Evolutionary conservation across 2,888 invertebrate genomes (phyloP), one percentile per base, ranked within the genome.

Genomic region (Polydesmus complanatus): DNA sequence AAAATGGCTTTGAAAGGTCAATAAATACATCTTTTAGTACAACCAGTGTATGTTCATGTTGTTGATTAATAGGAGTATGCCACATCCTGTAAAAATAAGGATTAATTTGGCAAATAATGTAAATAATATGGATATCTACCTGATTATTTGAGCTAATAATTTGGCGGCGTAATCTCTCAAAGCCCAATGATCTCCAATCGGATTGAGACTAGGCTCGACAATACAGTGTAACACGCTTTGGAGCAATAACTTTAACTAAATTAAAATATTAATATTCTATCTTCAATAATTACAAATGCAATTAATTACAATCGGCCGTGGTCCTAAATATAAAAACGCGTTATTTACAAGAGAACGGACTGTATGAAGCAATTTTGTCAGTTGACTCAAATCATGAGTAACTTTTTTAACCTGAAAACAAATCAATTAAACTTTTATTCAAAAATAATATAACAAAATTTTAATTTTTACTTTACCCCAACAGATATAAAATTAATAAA

Each of bases 401-500:
- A 72, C 67, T 55, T 69, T 70, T 64, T 70, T 71, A 21, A 72
- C 71, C 72, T 73, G 63, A n/a, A n/a, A 65, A 63, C 21, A 49
- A 59, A 56, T 27, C 27, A 59, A n/a, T n/a, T n/a, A n/a, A n/a
- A n/a, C n/a, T n/a, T n/a, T n/a, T n/a, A 14, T 52, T 14, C n/a
- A 54, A 11, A 56, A 18, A 26, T 47, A 27, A n/a, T n/a, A n/a
- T n/a, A n/a, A n/a, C n/a, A n/a, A n/a, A n/a, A n/a, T n/a, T n/a
- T n/a, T n/a, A n/a, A n/a, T n/a, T n/a, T n/a, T n/a, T n/a, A n/a
- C n/a, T n/a, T 69, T 66, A 74, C 73, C 65, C 73, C 73, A 69
- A 70, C 71, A 21, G 69, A 67, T 8, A 73, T 68, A 68, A 73
- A 74, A 65, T 70, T 73, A 56, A 74, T 68, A 65, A 74, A 68